Conservation (phyloP, 2,888 invertebrate genomes). For the Smittia aterrima region DNA sequence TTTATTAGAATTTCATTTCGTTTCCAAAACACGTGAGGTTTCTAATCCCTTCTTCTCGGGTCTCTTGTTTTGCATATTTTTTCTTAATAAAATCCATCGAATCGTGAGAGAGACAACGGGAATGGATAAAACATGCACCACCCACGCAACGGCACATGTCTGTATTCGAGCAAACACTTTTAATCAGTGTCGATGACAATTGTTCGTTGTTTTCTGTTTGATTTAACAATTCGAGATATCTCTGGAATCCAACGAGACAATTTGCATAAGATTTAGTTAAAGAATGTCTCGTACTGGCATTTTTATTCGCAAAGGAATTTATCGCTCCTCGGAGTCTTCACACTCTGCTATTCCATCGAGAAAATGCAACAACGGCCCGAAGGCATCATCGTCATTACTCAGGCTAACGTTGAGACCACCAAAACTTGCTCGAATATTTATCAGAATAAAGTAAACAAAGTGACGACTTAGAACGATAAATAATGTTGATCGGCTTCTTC, state of each 20-base stretch:
- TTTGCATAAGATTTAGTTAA: not conserved
- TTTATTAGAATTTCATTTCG: conserved; percentile 5
- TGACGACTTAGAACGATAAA: not conserved
- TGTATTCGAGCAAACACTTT: not conserved
- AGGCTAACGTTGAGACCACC: not conserved
- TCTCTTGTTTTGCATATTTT: conserved; percentile 1
- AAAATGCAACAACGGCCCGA: not conserved
- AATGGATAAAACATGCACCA: not conserved
- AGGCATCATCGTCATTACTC: not conserved
- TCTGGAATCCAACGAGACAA: not conserved
- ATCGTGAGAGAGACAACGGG: not conserved
- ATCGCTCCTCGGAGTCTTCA: not conserved
- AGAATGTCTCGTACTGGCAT: not conserved
- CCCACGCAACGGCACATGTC: not conserved
- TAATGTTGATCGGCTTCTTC: not conserved
- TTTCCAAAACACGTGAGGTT: not conserved
- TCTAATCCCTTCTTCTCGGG: conserved; percentile 5
- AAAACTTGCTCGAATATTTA: not conserved
- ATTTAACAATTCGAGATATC: not conserved
- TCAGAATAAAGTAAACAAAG: not conserved
- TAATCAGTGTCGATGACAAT: conserved; percentile 27
- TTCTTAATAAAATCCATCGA: not conserved
- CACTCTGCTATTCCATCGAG: not conserved
- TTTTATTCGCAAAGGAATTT: not conserved
- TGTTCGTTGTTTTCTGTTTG: not conserved